Percentiles rank a stretch among this genome's conserved stretches.
These are phyloP conservation scores for Apteryx owenii DNA, from an alignment of 2,113 vertebrate genomes.

Conservation along the genomic window DNA sequence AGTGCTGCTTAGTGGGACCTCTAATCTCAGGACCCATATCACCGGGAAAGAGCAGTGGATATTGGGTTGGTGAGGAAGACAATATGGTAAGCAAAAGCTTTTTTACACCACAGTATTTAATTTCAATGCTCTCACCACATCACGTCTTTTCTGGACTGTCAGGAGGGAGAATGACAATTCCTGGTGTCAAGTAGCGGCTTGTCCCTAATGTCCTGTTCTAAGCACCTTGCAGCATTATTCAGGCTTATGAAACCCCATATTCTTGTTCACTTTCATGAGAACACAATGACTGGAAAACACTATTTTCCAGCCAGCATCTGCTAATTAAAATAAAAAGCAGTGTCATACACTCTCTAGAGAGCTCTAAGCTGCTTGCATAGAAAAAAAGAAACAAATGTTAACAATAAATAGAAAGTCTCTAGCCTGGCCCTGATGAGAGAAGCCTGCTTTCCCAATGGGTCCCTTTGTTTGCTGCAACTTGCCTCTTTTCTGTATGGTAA, in stretches of 20 bases:
- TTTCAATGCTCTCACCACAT: not conserved
- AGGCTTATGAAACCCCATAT: fast-evolving
- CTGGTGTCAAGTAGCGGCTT: not conserved
- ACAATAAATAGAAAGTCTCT: not conserved
- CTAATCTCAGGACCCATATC: not conserved
- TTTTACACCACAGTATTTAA: not conserved
- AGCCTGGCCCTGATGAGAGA: not conserved
- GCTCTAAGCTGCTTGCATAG: not conserved
- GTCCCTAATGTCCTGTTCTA: not conserved
- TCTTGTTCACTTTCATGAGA: not conserved
- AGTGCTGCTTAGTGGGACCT: not conserved
- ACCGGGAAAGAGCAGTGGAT: not conserved
- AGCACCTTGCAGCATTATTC: not conserved
- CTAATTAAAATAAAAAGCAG: not conserved
- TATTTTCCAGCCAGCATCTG: not conserved
- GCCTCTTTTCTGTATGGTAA: not conserved
- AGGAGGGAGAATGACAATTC: not conserved
- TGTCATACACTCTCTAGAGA: not conserved
- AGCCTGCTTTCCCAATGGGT: not conserved
- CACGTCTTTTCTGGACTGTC: not conserved
- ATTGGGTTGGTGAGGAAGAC: not conserved
- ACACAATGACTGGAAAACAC: not conserved
- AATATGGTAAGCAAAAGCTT: not conserved
- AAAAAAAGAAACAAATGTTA: not conserved
- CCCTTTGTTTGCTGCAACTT: not conserved